Conservation (phyloP, 2,797 vertebrate species). For the Atherinosoma microstoma region DNA sequence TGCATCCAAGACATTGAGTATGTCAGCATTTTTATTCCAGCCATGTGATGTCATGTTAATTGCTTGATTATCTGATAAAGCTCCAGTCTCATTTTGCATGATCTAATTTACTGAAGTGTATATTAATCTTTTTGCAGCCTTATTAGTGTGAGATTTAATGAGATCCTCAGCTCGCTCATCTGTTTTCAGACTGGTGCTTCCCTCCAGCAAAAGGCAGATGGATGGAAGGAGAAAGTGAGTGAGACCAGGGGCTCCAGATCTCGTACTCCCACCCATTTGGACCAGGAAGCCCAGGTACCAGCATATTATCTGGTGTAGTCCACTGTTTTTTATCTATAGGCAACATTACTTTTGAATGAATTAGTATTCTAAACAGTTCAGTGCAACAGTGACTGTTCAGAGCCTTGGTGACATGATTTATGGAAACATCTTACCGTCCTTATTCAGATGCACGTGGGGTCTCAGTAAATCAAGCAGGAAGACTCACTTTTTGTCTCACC, state of each 20-base stretch:
- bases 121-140: conserved; percentile 20
- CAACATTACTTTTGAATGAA: neutral
- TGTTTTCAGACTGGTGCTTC: conserved; percentile 76
- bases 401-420: neutral
- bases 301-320: neutral
- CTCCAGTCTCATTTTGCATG: neutral
- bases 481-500: neutral
- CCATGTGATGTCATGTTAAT: conserved; percentile 2
- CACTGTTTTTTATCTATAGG: neutral
- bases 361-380: neutral
- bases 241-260: conserved; percentile 79
- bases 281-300: conserved; percentile 78
- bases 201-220: conserved; percentile 83
- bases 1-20: neutral
- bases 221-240: conserved; percentile 84
- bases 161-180: conserved; percentile 14
- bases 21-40: conserved; percentile 5
- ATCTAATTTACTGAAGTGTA: conserved; percentile 3
- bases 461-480: neutral
- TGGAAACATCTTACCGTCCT: neutral
- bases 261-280: conserved; percentile 74
- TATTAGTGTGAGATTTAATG: conserved; percentile 35
- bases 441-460: neutral
- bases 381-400: neutral
- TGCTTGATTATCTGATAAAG: conserved; percentile 21